A percentile compares a stretch with the other conserved stretches of the same genome.
Conservation (phyloP, 1,140 invertebrate genomes). For the Eurosta solidaginis region DNA sequence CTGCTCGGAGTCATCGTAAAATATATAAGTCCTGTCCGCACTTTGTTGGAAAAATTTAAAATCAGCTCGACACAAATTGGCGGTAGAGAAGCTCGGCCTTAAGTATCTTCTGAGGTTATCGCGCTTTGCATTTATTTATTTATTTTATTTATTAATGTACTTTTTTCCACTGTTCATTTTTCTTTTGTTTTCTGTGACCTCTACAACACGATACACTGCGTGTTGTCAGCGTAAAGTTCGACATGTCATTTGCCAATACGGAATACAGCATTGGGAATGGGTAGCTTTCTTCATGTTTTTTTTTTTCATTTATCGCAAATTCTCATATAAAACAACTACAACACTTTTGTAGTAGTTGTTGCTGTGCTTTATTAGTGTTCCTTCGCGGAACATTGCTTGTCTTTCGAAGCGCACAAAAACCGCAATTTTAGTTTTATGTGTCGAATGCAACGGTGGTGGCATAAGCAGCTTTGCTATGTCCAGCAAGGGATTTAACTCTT, state of each 20-base stretch:
- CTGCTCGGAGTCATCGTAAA: no score
- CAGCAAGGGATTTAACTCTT: not conserved
- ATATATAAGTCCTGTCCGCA: no score
- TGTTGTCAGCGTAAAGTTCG: conserved; percentile 16
- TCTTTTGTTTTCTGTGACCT: not conserved
- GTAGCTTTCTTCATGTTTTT: not conserved
- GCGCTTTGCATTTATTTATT: no score
- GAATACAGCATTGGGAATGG: not conserved
- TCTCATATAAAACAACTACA: not conserved
- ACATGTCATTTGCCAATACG: conserved; percentile 12
- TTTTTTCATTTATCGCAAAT: not conserved
- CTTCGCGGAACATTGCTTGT: conserved; percentile 1
- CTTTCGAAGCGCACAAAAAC: not conserved
- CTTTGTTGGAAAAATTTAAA: no score
- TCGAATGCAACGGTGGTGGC: not conserved
- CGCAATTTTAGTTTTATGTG: conserved; percentile 19
- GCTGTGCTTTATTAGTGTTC: not conserved
- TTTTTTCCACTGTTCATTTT: not conserved
- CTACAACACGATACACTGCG: not conserved
- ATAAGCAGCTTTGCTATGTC: not conserved
- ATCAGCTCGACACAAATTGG: no score
- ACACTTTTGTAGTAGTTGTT: not conserved
- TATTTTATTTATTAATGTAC: not conserved
- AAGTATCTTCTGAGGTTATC: no score
- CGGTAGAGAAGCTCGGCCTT: no score